These are phyloP conservation scores for Chloroceryle amazona DNA, from an alignment of 2,797 vertebrate genomes.

Conservation along the genomic window DNA sequence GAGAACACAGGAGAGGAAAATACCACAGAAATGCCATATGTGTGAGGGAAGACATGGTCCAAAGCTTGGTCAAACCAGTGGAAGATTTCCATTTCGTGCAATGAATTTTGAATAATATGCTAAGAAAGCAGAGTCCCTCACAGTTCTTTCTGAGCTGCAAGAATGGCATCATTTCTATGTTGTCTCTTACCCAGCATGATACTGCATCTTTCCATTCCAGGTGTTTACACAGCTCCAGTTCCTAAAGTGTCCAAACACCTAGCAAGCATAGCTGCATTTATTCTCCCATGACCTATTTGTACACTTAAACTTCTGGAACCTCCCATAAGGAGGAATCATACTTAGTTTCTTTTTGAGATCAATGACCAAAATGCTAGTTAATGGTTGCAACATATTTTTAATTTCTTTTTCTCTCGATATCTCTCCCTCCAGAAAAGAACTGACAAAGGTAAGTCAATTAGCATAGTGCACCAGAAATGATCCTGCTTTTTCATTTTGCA, in stretches of 20 bases:
- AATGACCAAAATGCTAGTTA: background rate
- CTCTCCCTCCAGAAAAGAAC: background rate
- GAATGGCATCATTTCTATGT: background rate
- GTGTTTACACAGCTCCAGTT: background rate
- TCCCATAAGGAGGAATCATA: background rate
- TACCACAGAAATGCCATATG: fast-evolving
- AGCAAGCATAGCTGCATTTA: background rate
- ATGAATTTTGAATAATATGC: background rate
- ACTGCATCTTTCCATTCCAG: background rate
- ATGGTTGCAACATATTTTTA: background rate
- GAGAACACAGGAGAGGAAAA: background rate
- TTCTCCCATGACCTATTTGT: background rate
- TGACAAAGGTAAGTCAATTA: background rate
- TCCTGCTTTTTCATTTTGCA: background rate
- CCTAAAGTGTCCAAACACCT: background rate
- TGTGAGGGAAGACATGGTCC: background rate
- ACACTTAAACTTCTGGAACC: background rate
- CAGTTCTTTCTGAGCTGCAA: background rate
- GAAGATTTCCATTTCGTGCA: background rate
- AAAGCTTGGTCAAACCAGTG: background rate
- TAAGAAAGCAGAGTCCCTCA: background rate
- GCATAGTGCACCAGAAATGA: background rate
- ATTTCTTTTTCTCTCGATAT: background rate
- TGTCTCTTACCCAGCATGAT: background rate
- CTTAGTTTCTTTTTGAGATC: background rate